Evolutionary conservation across 2,888 invertebrate species (phyloP).

Genomic region (Nomada flava): DNA sequence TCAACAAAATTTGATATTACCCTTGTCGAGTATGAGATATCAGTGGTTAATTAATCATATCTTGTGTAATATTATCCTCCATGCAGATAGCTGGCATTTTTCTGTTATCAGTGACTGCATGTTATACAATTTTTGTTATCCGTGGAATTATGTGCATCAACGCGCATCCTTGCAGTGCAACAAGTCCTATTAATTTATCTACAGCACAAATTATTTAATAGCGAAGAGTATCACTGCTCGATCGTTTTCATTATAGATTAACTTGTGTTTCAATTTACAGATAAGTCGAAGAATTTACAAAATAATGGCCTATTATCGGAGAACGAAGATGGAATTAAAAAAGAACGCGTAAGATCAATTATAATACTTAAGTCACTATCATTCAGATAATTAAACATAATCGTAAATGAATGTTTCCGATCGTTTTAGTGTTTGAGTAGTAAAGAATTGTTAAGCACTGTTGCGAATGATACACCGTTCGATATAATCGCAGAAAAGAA

Average conservation of each 20-base stretch:
- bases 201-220: not conserved
- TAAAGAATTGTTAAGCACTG: constrained; percentile 77
- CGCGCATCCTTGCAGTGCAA: not conserved
- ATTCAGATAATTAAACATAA: constrained; percentile 21
- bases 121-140: constrained; percentile 14
- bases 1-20: constrained; percentile 27
- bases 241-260: not conserved
- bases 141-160: constrained; percentile 9
- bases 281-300: constrained; percentile 51
- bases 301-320: constrained; percentile 67
- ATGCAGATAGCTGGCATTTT: constrained; percentile 33
- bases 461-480: constrained; percentile 74
- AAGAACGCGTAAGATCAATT: constrained; percentile 62
- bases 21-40: constrained; percentile 15
- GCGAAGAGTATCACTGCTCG: no score
- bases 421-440: constrained; percentile 80
- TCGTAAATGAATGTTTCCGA: not conserved
- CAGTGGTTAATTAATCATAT: constrained; percentile 43
- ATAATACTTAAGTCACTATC: constrained; percentile 16
- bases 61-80: constrained; percentile 36
- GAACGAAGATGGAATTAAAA: constrained; percentile 43
- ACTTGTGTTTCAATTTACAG: constrained; percentile 39
- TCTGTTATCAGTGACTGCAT: constrained; percentile 19
- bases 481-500: constrained; percentile 72
- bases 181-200: not conserved